Evolutionary conservation across 2,797 vertebrate genomes (phyloP), one percentile per base, ranked within the genome.

Genomic region (Takifugu ocellatus): DNA sequence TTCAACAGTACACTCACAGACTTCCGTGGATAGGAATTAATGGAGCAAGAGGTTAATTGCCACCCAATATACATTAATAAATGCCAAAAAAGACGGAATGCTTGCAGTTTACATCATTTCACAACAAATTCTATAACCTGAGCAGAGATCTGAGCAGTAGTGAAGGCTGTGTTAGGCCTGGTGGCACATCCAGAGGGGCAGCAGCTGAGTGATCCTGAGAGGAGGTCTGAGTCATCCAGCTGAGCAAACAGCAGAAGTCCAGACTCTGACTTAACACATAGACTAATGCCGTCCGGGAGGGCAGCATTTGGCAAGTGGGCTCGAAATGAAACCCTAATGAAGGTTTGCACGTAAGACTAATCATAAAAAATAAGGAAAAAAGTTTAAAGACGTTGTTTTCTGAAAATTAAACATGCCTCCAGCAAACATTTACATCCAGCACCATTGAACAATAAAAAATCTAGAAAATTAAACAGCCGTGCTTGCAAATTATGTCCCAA

Each of bases 191-290:
- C 58, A 72, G 66, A 26, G 25, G 61, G 72, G 61, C 66, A 65
- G 59, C 66, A 63, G 75, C 72, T 63, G 60, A 72, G 29, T 48
- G 68, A 50, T 63, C 47, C 65, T 53, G 31, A 45, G 51, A 54
- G 47, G 59, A 73, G 69, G 44, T 33, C 51, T 26, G 64, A 72
- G 54, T 74, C 66, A 74, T 77, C 70, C 85, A 86, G 77, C 85
- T 87, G 81, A 76, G 82, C 70, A 85, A 86, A 84, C 66, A 81
- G 50, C 63, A 45, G 57, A 43, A 66, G 54, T 26, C 67, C 62
- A 70, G 62, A 59, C 70, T 63, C 60, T 69, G 60, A 69, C 59
- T 65, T 66, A 74, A 75, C 73, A 75, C 49, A 44, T 15, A 44
- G 55, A 52, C 53, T 77, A 66, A 74, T 63, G 63, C 68, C 26